Evolutionary conservation across 2,113 vertebrate genomes (phyloP), one percentile per base, ranked within the genome.

Genomic region (Boleophthalmus pectinirostris): DNA sequence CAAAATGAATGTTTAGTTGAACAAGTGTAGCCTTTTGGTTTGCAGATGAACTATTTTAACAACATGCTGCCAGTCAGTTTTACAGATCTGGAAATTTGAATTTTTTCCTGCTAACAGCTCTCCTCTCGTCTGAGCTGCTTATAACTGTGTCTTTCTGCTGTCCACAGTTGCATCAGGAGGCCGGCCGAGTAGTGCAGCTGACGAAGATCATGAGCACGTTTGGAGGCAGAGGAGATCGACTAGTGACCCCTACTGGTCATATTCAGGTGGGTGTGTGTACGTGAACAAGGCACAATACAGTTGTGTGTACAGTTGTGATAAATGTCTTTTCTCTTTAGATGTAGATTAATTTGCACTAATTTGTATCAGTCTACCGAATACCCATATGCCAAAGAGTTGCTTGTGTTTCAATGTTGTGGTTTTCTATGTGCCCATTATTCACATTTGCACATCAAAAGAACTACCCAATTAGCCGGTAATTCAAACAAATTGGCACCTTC

Each of bases 191-290:
- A 79, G 92, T 20, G 90, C 92, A 72, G 93, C 93, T 58, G 93
- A 93, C 18, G 90, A 68, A 89, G 92, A 91, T 82, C 94, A 93
- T 81, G 94, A 93, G 82, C 95, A 88, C 69, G 91, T 94, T 90
- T 94, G 95, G 88, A 95, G 93, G 74, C 93, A 95, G 79, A 93
- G 96, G 78, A 97, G 97, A 85, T 95, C 96, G 56, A 92, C 94
- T 0, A 94, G 93, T 58, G 96, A 97, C 89, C 94, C 95, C 23
- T 99, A 99, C 88, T 99, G 98, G 98, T 97, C 97, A 0, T 99
- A 99, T 90, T 96, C 97, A 14, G 97, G 98, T 99, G 90, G 93
- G 94, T 85, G 7, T 25, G 9, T 18, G 16, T 21, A 20, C 51
- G 10, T 54, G 20, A 54, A 54, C 51, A 54, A 2, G 9, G 51